Evolutionary conservation across 2,888 invertebrate species (phyloP).

Genomic region (Calliopum simillimum): DNA sequence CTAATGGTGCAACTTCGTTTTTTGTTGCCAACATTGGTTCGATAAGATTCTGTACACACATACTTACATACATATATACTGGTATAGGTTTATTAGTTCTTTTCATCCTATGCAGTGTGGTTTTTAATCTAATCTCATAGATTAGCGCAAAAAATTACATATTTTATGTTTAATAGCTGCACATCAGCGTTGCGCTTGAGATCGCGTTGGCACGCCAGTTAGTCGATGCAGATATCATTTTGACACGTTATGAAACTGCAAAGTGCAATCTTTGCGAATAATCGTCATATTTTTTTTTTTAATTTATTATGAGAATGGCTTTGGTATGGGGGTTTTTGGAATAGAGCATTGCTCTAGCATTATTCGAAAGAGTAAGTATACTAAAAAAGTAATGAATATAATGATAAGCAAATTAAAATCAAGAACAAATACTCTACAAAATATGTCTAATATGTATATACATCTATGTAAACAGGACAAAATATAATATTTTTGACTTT

Average conservation of each 20-base stretch:
- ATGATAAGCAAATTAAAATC: no score
- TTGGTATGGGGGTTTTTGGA: no score
- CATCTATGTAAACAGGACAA: no score
- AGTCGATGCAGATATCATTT: conserved; percentile 8
- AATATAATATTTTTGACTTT: no score
- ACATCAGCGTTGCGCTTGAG: background rate
- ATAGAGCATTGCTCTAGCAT: no score
- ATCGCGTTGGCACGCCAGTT: background rate
- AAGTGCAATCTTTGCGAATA: conserved; percentile 11
- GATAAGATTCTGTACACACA: no score
- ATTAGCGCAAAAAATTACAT: conserved; percentile 29
- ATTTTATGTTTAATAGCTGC: conserved; percentile 22
- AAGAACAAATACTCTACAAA: no score
- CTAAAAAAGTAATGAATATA: no score
- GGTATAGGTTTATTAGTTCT: background rate
- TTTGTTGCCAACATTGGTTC: background rate
- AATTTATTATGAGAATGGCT: background rate
- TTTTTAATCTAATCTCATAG: conserved; percentile 30
- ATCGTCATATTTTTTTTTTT: conserved; percentile 12
- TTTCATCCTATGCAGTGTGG: background rate
- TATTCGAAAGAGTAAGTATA: no score
- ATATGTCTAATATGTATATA: no score
- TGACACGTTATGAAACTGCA: conserved; percentile 29
- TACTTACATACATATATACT: no score
- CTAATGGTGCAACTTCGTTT: background rate